A percentile compares a stretch with the other conserved stretches of the same genome.
Conservation (phyloP, 2,888 invertebrate species). For the Aleiodes testaceus region DNA sequence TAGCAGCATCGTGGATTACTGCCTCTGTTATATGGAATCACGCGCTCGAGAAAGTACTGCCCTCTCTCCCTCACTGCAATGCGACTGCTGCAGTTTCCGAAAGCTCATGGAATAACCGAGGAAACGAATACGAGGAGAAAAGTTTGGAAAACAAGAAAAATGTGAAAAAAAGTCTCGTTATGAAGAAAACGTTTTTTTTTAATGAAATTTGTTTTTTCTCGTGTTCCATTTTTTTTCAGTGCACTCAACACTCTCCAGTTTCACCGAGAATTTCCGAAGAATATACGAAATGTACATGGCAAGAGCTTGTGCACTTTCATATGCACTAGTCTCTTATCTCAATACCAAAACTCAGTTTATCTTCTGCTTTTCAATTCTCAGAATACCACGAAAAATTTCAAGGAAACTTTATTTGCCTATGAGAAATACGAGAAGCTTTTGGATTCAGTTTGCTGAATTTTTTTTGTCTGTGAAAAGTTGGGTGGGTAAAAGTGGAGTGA, state of each 20-base stretch:
- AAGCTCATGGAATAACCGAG: background rate
- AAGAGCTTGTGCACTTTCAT: conserved; percentile 24
- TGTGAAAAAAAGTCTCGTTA: too few relatives aligned
- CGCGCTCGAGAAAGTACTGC: conserved; percentile 28
- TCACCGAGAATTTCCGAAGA: too few relatives aligned
- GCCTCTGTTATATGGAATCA: conserved; percentile 41
- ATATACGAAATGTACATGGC: conserved; percentile 27
- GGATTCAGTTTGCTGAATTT: too few relatives aligned
- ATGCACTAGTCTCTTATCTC: conserved; percentile 14
- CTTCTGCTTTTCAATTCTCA: background rate
- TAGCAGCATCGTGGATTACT: conserved; percentile 36
- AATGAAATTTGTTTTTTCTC: too few relatives aligned
- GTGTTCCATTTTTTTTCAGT: too few relatives aligned
- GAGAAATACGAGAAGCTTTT: background rate
- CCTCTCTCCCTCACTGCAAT: conserved; percentile 38
- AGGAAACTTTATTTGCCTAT: conserved; percentile 15
- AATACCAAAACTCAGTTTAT: conserved; percentile 18
- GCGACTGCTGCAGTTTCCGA: conserved; percentile 41
- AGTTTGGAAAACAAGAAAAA: background rate
- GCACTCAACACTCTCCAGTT: too few relatives aligned
- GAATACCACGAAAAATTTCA: background rate
- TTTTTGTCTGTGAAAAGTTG: too few relatives aligned
- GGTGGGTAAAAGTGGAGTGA: background rate
- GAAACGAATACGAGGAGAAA: too few relatives aligned
- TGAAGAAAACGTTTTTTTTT: too few relatives aligned